Evolutionary conservation across 53 echinoderm and acorn worm species (phyloP).

Genomic region (Paelopatides confundens): DNA sequence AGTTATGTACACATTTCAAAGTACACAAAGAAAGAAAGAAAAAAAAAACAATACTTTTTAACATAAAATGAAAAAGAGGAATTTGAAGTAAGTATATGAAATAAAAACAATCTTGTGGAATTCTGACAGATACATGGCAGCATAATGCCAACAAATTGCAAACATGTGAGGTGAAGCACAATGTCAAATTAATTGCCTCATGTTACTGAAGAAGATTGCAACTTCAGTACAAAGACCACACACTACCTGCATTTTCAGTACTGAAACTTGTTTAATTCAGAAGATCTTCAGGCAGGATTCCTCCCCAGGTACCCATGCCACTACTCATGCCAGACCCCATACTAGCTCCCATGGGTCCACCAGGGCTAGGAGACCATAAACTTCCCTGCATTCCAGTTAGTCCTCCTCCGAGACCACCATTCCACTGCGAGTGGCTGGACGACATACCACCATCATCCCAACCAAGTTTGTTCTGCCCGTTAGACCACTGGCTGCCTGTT

Average conservation of each 20-base stretch:
- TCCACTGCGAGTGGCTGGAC: constrained; percentile 36
- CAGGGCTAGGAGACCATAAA: constrained; percentile 75
- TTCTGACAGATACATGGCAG: constrained; percentile 33
- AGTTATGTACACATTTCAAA: constrained; percentile 43
- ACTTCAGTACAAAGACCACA: not conserved
- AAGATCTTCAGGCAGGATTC: constrained; percentile 24
- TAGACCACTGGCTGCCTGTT: constrained; percentile 58
- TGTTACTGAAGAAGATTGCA: not conserved
- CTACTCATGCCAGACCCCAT: not conserved
- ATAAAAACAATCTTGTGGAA: constrained; percentile 36
- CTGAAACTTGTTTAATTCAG: not conserved
- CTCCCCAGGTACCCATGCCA: not conserved
- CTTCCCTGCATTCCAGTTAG: constrained; percentile 80
- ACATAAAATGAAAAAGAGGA: constrained; percentile 5
- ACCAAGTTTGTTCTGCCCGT: constrained; percentile 43
- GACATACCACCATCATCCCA: constrained; percentile 40
- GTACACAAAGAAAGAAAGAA: constrained; percentile 15
- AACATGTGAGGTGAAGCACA: constrained; percentile 1
- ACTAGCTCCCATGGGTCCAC: constrained; percentile 56
- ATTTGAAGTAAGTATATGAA: constrained; percentile 25
- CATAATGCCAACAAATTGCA: constrained; percentile 5
- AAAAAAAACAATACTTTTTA: constrained; percentile 26
- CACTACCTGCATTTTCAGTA: not conserved
- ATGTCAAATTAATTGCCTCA: not conserved
- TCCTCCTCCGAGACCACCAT: constrained; percentile 26